These are phyloP conservation scores for Uromys caudimaculatus DNA, from an alignment of 2,797 vertebrate species.

Conservation along the genomic window DNA sequence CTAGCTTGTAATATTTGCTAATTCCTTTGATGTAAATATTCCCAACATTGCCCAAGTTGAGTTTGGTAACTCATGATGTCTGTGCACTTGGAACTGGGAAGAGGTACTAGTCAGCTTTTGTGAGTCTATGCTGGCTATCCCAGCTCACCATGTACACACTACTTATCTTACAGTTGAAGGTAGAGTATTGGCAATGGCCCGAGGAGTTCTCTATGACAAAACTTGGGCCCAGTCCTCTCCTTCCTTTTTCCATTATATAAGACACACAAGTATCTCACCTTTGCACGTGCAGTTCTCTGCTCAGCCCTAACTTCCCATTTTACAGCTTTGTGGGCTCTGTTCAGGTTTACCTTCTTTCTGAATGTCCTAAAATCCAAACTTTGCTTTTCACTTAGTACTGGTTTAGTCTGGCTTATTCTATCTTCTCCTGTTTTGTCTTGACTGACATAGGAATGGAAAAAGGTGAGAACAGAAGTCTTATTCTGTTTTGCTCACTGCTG, in stretches of 20 bases:
- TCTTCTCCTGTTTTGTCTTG: neutral
- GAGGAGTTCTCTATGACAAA: neutral
- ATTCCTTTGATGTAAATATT: neutral
- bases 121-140: neutral
- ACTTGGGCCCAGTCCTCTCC: no score
- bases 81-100: neutral
- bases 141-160: neutral
- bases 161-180: neutral
- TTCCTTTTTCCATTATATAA: neutral
- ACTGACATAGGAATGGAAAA: neutral
- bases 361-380: neutral
- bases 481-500: neutral
- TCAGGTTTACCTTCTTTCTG: neutral
- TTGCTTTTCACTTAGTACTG: neutral
- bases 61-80: neutral
- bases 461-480: neutral
- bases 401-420: neutral
- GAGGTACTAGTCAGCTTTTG: neutral
- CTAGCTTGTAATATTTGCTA: neutral
- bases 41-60: neutral
- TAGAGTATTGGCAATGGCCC: neutral
- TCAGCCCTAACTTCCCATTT: neutral
- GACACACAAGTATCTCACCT: neutral
- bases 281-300: neutral
- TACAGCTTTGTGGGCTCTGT: neutral